Evolutionary conservation across 2,888 invertebrate genomes (phyloP), one percentile per base, ranked within the genome.

Genomic region (Ectemnius continuus): DNA sequence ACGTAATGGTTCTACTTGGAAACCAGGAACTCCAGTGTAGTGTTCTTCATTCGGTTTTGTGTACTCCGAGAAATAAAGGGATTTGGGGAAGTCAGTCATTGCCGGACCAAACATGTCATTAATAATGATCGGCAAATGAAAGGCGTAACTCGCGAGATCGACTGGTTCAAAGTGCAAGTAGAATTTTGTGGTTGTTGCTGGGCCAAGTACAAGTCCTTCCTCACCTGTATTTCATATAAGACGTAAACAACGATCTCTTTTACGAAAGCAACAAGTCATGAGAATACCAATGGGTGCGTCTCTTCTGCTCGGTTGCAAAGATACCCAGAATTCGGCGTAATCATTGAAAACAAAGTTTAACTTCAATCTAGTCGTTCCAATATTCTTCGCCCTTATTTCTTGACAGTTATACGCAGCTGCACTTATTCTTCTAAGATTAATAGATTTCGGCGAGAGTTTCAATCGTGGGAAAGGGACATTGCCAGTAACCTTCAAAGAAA

Each of bases 31-130:
- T 18, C 26, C 11, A 1, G 20, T 20, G 26, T 80, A 80, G 48
- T 65, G 45, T 47, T 61, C 48, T 48, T 79, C 73, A 13, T 71
- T 64, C 8, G 60, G 57, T 46, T 78, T 75, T 18, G 86, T 48
- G 64, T 83, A 87, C 26, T 79, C 75, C 0, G 18, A 47, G 0
- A 88, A 71, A 66, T 69, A 76, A 13, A 68, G 64, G 1, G 83
- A 79, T n/a, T 77, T 82, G 0, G 75, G 85, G 58, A 83, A 88
- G 82, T 83, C 89, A 72, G 86, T 61, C 78, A 89, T 80, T 4
- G 93, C 92, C 6, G 94, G 94, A 0, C 94, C 94, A 61, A 94
- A 80, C 57, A 94, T 86, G 66, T 91, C 91, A 82, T 94, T 94
- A 18, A 94, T 89, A 82, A 93, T 91, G 72, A 94, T 91, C 0